These are phyloP conservation scores for Otolemur garnettii DNA, from an alignment of 2,113 vertebrate species.

Conservation along the genomic window DNA sequence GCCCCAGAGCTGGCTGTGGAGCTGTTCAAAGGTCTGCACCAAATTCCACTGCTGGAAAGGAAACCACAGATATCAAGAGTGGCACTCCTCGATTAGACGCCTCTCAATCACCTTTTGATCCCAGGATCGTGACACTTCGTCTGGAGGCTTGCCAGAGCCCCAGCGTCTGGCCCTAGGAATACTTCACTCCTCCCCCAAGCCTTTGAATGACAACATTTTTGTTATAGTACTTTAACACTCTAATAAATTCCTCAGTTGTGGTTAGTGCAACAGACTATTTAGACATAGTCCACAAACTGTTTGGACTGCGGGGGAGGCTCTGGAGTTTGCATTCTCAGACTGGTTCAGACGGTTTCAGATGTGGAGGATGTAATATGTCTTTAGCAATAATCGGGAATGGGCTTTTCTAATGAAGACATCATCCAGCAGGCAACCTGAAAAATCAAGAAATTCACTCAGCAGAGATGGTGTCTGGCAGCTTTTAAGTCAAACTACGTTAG, in stretches of 20 bases:
- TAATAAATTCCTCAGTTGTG: slow-evolving; percentile 70
- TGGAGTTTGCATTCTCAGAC: slow-evolving; percentile 15
- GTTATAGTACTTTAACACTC: slow-evolving; percentile 63
- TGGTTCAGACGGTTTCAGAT: slow-evolving; percentile 22
- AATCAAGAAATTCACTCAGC: background rate
- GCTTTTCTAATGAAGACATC: slow-evolving; percentile 18
- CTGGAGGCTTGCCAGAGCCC: slow-evolving; percentile 58
- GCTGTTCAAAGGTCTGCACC: slow-evolving; percentile 63
- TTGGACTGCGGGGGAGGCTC: slow-evolving; percentile 48
- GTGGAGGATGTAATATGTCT: background rate
- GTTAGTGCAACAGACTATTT: slow-evolving; percentile 66
- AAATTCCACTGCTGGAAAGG: slow-evolving; percentile 57
- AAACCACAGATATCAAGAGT: slow-evolving; percentile 59
- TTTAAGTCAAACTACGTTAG: slow-evolving; percentile 1
- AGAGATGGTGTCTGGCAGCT: background rate
- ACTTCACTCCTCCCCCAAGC: slow-evolving; percentile 9
- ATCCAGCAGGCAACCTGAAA: background rate
- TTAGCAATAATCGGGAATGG: background rate
- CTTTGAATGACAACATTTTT: slow-evolving; percentile 71
- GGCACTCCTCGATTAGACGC: background rate
- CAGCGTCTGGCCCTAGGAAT: slow-evolving; percentile 26
- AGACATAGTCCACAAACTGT: slow-evolving; percentile 74
- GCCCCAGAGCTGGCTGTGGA: background rate
- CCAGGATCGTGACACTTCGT: slow-evolving; percentile 37
- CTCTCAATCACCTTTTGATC: slow-evolving; percentile 77